phyloP scores from a whole-genome alignment of 2,888 invertebrate species.

The Labia minor region DNA sequence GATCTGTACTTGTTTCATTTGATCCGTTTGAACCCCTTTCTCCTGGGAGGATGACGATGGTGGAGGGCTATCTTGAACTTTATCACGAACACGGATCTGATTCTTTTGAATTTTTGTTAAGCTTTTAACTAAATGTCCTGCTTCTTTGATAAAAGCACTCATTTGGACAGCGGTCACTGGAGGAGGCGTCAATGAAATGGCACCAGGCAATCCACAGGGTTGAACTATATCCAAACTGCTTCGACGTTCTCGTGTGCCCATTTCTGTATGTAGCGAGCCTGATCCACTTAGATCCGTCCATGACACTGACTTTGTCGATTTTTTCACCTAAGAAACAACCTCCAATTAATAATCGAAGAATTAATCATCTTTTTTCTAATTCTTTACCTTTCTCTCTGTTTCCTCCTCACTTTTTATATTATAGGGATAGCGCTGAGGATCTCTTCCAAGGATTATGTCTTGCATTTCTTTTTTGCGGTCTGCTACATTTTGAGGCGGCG shows the following conservation, averaged over 20 bases:
- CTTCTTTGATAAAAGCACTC: background rate
- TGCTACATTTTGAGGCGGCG: background rate
- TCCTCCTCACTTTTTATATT: slow-evolving; percentile 13
- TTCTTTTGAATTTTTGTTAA: background rate
- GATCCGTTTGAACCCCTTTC: too few relatives aligned
- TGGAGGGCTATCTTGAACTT: too few relatives aligned
- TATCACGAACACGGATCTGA: too few relatives aligned
- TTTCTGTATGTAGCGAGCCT: slow-evolving; percentile 25
- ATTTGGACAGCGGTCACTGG: background rate
- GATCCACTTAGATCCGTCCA: slow-evolving; percentile 22
- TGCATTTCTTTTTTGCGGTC: slow-evolving; percentile 14
- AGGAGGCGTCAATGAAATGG: background rate
- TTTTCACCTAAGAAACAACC: background rate
- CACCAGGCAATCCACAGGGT: background rate
- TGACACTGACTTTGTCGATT: slow-evolving; percentile 18
- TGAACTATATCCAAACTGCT: background rate
- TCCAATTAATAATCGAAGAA: background rate
- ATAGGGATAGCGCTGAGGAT: slow-evolving; percentile 15
- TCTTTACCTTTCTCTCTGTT: background rate
- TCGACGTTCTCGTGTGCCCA: background rate
- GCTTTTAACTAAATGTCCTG: background rate
- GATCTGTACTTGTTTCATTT: background rate
- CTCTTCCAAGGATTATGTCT: slow-evolving; percentile 19
- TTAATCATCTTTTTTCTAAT: background rate
- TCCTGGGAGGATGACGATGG: too few relatives aligned